phyloP scores from a whole-genome alignment of 1,140 invertebrate genomes.

The Hirudo medicinalis region DNA sequence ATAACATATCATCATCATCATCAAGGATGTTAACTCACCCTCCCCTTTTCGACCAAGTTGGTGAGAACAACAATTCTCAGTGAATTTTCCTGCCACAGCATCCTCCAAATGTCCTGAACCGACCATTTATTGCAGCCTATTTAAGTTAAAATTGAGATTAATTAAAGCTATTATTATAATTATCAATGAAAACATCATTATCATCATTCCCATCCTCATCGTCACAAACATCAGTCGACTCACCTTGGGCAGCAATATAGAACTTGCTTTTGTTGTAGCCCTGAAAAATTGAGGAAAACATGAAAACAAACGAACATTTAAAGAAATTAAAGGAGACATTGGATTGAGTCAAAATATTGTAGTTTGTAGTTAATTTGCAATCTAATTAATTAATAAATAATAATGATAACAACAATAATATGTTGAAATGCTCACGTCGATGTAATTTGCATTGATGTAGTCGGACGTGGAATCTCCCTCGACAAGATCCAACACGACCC shows the following conservation, averaged over 20 bases:
- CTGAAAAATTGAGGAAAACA: neutral
- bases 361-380: too few relatives aligned
- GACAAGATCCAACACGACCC: neutral
- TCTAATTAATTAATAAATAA: too few relatives aligned
- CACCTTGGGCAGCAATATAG: constrained; percentile 19
- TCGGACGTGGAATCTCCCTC: constrained; percentile 7
- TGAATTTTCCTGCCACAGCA: constrained; percentile 27
- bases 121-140: constrained; percentile 28
- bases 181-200: too few relatives aligned
- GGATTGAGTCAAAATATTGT: too few relatives aligned
- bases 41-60: constrained; percentile 25
- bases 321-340: too few relatives aligned
- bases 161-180: too few relatives aligned
- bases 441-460: constrained; percentile 19
- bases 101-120: constrained; percentile 30
- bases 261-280: constrained; percentile 16
- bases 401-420: too few relatives aligned
- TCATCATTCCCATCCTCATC: too few relatives aligned
- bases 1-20: neutral
- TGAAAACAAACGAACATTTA: too few relatives aligned
- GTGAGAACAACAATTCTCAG: constrained; percentile 29
- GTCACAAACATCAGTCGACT: neutral
- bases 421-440: neutral
- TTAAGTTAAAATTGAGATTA: too few relatives aligned
- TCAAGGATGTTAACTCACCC: constrained; percentile 24